phyloP scores from a whole-genome alignment of 2,888 invertebrate genomes.

The Drosophila hamatofila region DNA sequence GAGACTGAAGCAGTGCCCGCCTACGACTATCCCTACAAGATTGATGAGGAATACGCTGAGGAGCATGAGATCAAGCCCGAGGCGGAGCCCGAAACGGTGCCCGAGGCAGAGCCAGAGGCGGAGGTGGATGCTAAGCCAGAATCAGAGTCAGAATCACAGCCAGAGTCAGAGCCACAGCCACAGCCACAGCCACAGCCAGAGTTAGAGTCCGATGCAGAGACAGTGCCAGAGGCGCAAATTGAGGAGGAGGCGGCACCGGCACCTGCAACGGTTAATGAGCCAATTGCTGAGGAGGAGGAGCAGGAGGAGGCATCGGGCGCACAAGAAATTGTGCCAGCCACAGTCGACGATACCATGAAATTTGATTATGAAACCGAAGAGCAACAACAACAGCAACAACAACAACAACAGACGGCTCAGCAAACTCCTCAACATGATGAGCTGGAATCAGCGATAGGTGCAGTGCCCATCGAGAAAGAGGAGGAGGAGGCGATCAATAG shows the following conservation, averaged over 20 bases:
- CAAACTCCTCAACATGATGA: conserved; percentile 42
- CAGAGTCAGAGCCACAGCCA: not conserved
- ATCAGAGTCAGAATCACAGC: not conserved
- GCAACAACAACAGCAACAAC: conserved; percentile 39
- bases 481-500: conserved; percentile 42
- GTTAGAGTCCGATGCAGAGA: too few relatives aligned
- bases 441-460: conserved; percentile 29
- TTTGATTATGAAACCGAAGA: conserved; percentile 80
- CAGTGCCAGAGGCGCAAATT: conserved; percentile 2
- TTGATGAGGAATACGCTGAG: conserved; percentile 81
- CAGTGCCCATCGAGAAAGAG: conserved; percentile 39
- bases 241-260: conserved; percentile 7
- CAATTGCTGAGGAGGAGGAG: conserved; percentile 36
- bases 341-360: conserved; percentile 79
- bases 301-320: conserved; percentile 59
- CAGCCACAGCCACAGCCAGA: conserved; percentile 4
- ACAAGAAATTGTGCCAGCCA: conserved; percentile 52
- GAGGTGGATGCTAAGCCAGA: not conserved
- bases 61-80: conserved; percentile 61
- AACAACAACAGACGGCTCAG: conserved; percentile 5
- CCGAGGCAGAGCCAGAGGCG: not conserved
- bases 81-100: not conserved
- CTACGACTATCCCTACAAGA: conserved; percentile 84
- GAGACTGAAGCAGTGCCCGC: conserved; percentile 57
- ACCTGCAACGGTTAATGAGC: conserved; percentile 20